These are phyloP conservation scores for Xiphophorus birchmanni DNA, from an alignment of 2,797 vertebrate genomes.

Conservation along the genomic window DNA sequence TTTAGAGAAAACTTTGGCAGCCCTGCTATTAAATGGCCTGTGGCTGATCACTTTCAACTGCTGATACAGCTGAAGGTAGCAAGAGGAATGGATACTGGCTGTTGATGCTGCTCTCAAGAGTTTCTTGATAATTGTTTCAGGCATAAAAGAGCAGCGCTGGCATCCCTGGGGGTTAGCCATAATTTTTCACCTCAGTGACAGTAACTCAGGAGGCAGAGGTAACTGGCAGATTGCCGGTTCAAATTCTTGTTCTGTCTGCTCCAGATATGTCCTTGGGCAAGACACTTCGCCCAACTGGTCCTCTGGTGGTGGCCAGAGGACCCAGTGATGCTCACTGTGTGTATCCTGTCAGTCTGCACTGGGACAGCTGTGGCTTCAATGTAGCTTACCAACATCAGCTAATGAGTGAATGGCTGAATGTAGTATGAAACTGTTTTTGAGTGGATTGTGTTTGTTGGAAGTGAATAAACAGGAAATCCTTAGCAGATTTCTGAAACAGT, in stretches of 20 bases:
- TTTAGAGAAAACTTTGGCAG: not conserved
- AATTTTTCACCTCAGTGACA: not conserved
- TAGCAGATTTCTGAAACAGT: no score
- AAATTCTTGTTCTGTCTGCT: not conserved
- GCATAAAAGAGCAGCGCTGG: not conserved
- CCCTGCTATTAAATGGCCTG: not conserved
- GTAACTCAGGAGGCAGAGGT: not conserved
- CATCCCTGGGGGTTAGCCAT: not conserved
- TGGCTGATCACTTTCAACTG: not conserved
- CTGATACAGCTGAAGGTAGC: not conserved
- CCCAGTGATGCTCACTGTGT: not conserved
- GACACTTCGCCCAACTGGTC: not conserved
- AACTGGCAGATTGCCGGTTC: not conserved
- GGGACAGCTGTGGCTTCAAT: no score
- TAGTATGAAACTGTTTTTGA: no score
- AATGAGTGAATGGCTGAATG: no score
- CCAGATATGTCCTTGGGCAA: not conserved
- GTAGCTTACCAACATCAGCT: no score
- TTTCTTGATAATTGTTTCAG: not conserved
- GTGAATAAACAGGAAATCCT: no score
- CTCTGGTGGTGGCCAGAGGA: not conserved
- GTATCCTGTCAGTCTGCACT: no score
- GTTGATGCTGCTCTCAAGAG: not conserved
- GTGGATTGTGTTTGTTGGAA: no score
- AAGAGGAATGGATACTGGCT: not conserved